Conservation (phyloP, 2,113 vertebrate species). For the Enhydra lutris region DNA sequence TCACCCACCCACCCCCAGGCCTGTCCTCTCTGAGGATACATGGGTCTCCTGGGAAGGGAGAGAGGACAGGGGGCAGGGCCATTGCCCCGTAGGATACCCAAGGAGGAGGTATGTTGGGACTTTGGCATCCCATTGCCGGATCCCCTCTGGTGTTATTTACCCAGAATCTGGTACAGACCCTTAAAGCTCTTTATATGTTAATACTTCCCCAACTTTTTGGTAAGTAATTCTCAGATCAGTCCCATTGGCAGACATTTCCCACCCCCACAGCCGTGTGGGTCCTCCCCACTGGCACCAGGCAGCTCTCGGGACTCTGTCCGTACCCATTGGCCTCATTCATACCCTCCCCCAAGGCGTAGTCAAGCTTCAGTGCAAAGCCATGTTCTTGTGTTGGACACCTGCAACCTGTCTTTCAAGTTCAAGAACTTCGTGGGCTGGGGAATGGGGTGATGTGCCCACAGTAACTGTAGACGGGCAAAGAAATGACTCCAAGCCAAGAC, state of each 20-base stretch:
- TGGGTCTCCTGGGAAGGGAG: background rate
- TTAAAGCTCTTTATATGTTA: background rate
- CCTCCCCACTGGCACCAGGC: background rate
- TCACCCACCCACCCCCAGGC: background rate
- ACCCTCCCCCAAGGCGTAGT: background rate
- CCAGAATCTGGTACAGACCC: background rate
- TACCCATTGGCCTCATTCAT: background rate
- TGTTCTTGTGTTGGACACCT: rapidly evolving
- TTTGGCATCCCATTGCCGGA: background rate
- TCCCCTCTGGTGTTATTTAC: background rate
- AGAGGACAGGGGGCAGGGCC: background rate
- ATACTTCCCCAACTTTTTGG: background rate
- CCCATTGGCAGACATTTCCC: rapidly evolving
- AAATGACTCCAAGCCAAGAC: background rate
- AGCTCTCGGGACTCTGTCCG: background rate
- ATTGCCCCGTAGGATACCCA: rapidly evolving
- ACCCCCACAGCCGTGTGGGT: background rate
- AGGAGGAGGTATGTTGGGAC: too few relatives aligned
- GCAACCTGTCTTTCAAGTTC: background rate
- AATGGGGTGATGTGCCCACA: background rate
- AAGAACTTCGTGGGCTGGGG: rapidly evolving
- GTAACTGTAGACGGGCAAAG: background rate
- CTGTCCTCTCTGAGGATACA: background rate
- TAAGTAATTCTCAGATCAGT: background rate
- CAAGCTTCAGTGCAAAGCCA: background rate